A percentile compares a stretch with the other conserved stretches of the same genome.
Evolutionary conservation across 2,113 vertebrate species (phyloP).

Genomic region (Paralichthys olivaceus): DNA sequence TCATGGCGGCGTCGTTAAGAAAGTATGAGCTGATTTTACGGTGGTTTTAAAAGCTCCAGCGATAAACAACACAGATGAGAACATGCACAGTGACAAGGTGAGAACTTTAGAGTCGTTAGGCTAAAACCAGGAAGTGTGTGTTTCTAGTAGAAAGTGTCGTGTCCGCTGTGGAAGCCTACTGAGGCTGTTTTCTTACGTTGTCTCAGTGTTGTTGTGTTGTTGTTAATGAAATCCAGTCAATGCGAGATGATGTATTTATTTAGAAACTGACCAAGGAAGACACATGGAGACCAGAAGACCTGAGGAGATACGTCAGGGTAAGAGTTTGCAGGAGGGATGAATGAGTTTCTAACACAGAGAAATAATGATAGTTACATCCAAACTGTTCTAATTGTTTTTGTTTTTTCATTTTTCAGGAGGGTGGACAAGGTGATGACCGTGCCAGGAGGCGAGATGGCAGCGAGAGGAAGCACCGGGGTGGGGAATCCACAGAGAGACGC

Average conservation of each 20-base stretch:
- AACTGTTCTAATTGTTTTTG: neutral
- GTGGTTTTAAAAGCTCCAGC: neutral
- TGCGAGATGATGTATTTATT: conserved; percentile 13
- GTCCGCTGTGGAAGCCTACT: neutral
- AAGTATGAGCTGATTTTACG: conserved; percentile 16
- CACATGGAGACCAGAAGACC: conserved; percentile 93
- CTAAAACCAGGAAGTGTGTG: neutral
- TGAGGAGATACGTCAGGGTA: conserved; percentile 88
- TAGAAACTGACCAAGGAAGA: conserved; percentile 92
- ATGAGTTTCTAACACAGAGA: neutral
- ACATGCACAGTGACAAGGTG: conserved; percentile 80
- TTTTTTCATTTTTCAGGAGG: conserved; percentile 51
- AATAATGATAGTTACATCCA: neutral
- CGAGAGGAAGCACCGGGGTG: conserved; percentile 64
- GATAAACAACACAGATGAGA: conserved; percentile 1
- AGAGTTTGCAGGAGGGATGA: neutral
- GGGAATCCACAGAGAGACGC: conserved; percentile 72
- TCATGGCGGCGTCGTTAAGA: conserved; percentile 74
- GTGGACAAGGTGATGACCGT: conserved; percentile 47
- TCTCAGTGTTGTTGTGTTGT: neutral
- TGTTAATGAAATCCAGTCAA: neutral
- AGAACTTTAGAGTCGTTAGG: neutral
- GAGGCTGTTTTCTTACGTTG: neutral
- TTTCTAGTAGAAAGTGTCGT: neutral
- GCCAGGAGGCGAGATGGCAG: conserved; percentile 57